Conservation (phyloP, 2,888 invertebrate species). For the Podabrus alpinus region DNA sequence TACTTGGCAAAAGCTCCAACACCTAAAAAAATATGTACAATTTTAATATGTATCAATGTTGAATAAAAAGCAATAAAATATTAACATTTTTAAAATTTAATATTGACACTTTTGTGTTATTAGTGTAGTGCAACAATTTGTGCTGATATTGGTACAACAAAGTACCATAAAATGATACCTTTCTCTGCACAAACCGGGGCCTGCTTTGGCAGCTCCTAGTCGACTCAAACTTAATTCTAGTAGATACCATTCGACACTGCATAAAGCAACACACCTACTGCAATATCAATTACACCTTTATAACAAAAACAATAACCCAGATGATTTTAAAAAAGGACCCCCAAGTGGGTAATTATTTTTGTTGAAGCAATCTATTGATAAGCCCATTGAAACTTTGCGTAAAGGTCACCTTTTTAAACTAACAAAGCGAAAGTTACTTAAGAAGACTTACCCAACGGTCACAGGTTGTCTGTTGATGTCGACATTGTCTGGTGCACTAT, state of each 20-base stretch:
- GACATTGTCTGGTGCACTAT: constrained; percentile 61
- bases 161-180: constrained; percentile 54
- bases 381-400: neutral
- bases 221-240: constrained; percentile 55
- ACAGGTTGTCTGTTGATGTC: constrained; percentile 66
- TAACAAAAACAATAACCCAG: neutral
- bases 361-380: neutral
- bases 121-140: constrained; percentile 51
- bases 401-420: constrained; percentile 1
- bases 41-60: neutral
- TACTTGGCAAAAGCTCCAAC: constrained; percentile 7
- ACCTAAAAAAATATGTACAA: constrained; percentile 1
- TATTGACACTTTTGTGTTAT: constrained; percentile 28
- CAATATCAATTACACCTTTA: constrained; percentile 3
- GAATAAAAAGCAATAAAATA: neutral
- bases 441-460: constrained; percentile 64
- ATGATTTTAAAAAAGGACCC: neutral
- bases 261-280: constrained; percentile 49
- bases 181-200: constrained; percentile 60
- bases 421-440: neutral
- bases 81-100: constrained; percentile 6
- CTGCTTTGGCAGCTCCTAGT: constrained; percentile 55
- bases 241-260: constrained; percentile 54
- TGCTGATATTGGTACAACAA: constrained; percentile 47
- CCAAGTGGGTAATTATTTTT: neutral